A percentile compares a stretch with the other conserved stretches of the same genome.
phyloP scores from a whole-genome alignment of 2,797 vertebrate genomes.

The Neosilurus hyrtlii region DNA sequence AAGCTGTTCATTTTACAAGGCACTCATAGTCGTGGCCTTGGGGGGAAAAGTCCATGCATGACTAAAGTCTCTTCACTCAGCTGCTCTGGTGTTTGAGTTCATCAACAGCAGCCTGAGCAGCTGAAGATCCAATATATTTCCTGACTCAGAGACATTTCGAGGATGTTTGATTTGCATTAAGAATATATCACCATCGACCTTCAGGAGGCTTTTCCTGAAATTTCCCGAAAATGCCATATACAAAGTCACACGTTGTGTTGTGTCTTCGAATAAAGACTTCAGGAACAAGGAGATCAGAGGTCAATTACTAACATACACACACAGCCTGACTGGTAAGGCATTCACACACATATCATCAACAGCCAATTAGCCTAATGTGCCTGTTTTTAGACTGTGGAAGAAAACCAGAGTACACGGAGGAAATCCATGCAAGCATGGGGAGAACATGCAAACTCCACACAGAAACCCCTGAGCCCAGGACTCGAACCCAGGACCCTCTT shows the following conservation, averaged over 20 bases:
- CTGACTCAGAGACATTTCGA: slow-evolving; percentile 36
- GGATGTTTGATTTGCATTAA: slow-evolving; percentile 36
- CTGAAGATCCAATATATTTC: slow-evolving; percentile 28
- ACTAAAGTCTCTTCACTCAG: slow-evolving; percentile 37
- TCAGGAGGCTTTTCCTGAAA: slow-evolving; percentile 22
- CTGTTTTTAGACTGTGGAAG: too few species aligned
- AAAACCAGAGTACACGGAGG: too few species aligned
- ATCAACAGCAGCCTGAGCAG: slow-evolving; percentile 32
- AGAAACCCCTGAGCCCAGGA: too few species aligned
- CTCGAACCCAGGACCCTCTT: too few species aligned
- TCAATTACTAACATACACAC: slow-evolving; percentile 29
- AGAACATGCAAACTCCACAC: too few species aligned
- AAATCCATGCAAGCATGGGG: too few species aligned
- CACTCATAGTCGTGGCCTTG: slow-evolving; percentile 39
- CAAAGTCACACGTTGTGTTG: not conserved
- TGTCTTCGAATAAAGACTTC: slow-evolving; percentile 14
- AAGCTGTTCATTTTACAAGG: slow-evolving; percentile 51
- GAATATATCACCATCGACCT: slow-evolving; percentile 30
- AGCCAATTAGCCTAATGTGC: too few species aligned
- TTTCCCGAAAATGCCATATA: slow-evolving; percentile 42
- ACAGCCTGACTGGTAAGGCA: slow-evolving; percentile 22
- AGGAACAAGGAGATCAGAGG: not conserved
- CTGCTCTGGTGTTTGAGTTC: slow-evolving; percentile 22
- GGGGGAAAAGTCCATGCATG: slow-evolving; percentile 21
- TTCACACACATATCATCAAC: not conserved